Conservation (phyloP, 2,888 invertebrate species). For the Alsophila aescularia region DNA sequence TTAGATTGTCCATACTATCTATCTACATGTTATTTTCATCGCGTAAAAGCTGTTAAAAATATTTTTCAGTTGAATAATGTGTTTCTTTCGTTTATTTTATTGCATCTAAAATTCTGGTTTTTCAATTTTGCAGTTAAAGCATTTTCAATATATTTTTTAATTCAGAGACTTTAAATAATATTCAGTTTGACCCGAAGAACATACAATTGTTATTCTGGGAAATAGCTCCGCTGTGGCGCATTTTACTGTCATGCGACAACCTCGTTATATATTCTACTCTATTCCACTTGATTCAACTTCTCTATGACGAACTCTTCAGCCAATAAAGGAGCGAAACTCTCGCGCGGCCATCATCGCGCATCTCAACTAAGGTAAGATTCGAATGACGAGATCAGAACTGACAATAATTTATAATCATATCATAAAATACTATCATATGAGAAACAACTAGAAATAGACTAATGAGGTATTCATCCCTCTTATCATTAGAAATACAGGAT, state of each 20-base stretch:
- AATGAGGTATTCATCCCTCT: conserved; percentile 13
- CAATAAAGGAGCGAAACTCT: conserved; percentile 46
- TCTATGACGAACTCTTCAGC: conserved; percentile 39
- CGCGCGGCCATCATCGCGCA: conserved; percentile 55
- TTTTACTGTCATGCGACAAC: not conserved
- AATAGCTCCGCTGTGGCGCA: not conserved
- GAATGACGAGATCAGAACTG: too few relatives aligned
- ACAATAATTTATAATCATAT: too few relatives aligned
- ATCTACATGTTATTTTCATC: not conserved
- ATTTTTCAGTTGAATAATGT: not conserved
- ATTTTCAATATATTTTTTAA: too few relatives aligned
- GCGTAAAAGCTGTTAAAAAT: not conserved
- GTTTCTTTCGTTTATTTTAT: too few relatives aligned
- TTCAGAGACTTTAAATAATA: too few relatives aligned
- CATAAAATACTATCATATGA: conserved; percentile 1
- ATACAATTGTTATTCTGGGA: not conserved
- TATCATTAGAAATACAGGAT: conserved; percentile 16
- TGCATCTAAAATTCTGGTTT: too few relatives aligned
- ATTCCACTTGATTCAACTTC: too few relatives aligned
- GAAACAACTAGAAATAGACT: conserved; percentile 1
- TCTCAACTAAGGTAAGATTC: conserved; percentile 43
- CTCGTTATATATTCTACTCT: conserved; percentile 12
- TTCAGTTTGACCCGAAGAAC: too few relatives aligned
- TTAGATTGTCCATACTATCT: not conserved
- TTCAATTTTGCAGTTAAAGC: too few relatives aligned